phyloP scores from a whole-genome alignment of 2,113 vertebrate genomes.

The Hiodon tergisus region DNA sequence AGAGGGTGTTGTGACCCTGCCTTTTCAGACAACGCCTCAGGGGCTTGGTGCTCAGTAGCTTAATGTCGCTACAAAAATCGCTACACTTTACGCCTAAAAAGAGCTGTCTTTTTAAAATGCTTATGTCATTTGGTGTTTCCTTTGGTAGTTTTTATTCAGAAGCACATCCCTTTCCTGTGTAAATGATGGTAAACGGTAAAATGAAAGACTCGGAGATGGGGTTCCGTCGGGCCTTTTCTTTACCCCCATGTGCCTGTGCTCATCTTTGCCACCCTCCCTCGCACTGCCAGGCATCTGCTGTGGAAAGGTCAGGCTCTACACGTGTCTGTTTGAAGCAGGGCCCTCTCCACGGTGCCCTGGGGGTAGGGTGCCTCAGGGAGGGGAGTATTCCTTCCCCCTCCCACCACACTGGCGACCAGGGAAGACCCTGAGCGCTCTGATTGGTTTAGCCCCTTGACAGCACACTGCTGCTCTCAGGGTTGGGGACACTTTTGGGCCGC shows the following conservation, averaged over 20 bases:
- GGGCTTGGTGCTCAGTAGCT: no score
- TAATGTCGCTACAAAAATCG: no score
- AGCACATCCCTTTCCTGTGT: not conserved
- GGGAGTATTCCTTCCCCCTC: not conserved
- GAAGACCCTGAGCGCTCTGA: no score
- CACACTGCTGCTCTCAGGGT: not conserved
- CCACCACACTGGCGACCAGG: not conserved
- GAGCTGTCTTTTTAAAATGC: not conserved
- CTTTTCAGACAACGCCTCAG: no score
- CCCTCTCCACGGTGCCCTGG: not conserved
- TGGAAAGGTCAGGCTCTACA: conserved; percentile 49
- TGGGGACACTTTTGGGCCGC: no score
- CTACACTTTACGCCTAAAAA: no score
- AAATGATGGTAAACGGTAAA: not conserved
- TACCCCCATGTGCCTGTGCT: not conserved
- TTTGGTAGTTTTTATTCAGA: not conserved
- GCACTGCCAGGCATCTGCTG: conserved; percentile 36
- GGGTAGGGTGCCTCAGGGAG: not conserved
- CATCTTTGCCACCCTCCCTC: not conserved
- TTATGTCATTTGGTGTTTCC: not conserved
- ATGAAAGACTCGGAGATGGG: not conserved
- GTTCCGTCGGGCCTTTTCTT: not conserved
- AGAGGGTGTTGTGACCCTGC: no score
- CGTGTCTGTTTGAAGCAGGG: not conserved
- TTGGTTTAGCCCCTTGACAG: not conserved